Conservation (phyloP, 1,140 invertebrate genomes). For the Aphidius gifuensis region DNA sequence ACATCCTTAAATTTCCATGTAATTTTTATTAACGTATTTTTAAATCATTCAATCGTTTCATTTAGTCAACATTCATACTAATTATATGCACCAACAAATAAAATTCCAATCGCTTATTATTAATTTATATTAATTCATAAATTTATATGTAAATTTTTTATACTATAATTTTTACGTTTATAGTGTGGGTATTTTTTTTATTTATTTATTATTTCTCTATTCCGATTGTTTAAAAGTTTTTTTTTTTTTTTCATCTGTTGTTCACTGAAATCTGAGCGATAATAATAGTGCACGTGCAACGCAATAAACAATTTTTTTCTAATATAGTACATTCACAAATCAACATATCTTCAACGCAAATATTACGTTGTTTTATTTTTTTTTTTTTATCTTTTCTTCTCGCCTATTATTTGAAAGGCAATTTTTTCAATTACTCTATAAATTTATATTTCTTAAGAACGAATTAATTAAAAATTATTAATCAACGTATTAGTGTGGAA, state of each 20-base stretch:
- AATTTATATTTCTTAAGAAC: no score
- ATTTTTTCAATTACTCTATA: neutral
- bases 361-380: no score
- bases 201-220: slow-evolving; percentile 9
- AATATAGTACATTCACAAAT: slow-evolving; percentile 47
- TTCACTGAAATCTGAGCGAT: slow-evolving; percentile 8
- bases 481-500: no score
- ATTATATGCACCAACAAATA: slow-evolving; percentile 15
- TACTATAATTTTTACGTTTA: slow-evolving; percentile 16
- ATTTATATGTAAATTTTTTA: slow-evolving; percentile 8
- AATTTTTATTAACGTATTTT: slow-evolving; percentile 6
- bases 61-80: neutral
- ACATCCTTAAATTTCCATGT: slow-evolving; percentile 2
- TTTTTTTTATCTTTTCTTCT: no score
- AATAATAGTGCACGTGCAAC: slow-evolving; percentile 24
- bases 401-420: slow-evolving; percentile 10
- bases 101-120: neutral
- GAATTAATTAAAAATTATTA: no score
- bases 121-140: slow-evolving; percentile 2
- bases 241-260: slow-evolving; percentile 9
- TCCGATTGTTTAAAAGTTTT: slow-evolving; percentile 27
- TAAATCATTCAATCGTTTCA: slow-evolving; percentile 11
- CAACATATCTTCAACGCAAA: slow-evolving; percentile 18
- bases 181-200: slow-evolving; percentile 8
- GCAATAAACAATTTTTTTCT: slow-evolving; percentile 46